Evolutionary conservation across 2,113 vertebrate genomes (phyloP).

Genomic region (Smithornis capensis): DNA sequence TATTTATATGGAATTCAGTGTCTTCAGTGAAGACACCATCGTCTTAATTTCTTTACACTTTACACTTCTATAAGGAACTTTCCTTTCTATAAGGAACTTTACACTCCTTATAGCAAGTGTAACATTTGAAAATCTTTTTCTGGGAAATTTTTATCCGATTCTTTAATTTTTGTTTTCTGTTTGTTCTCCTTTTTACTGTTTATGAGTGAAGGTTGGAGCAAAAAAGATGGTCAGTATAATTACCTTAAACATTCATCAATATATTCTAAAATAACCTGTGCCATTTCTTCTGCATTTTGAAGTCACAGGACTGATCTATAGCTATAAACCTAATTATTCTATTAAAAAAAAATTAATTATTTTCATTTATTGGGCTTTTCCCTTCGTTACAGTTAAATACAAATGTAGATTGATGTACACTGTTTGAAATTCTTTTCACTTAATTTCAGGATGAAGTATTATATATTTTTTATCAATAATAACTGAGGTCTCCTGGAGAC

Average conservation of each 20-base stretch:
- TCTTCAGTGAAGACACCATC: background rate
- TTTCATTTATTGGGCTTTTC: background rate
- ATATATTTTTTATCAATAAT: background rate
- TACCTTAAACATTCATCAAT: background rate
- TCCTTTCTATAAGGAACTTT: too few relatives aligned
- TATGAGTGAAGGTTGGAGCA: background rate
- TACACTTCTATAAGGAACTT: too few relatives aligned
- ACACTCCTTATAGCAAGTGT: background rate
- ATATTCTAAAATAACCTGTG: slow-evolving; percentile 8
- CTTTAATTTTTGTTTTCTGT: slow-evolving; percentile 19
- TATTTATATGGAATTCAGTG: background rate
- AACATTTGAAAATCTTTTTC: background rate
- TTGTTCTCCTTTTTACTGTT: background rate
- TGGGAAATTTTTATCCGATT: background rate
- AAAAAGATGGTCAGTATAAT: background rate
- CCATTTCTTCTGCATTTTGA: slow-evolving; percentile 4
- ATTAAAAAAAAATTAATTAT: background rate
- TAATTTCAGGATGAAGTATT: background rate
- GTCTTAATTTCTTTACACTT: background rate
- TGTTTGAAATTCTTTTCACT: background rate
- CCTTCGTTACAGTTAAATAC: background rate
- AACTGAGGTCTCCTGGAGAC: background rate
- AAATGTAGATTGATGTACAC: background rate
- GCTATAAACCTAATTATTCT: background rate
- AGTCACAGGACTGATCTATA: background rate